Percentiles rank a stretch among this genome's conserved stretches.
Evolutionary conservation across 2,888 invertebrate species (phyloP).

Genomic region (Andrena hattorfiana): DNA sequence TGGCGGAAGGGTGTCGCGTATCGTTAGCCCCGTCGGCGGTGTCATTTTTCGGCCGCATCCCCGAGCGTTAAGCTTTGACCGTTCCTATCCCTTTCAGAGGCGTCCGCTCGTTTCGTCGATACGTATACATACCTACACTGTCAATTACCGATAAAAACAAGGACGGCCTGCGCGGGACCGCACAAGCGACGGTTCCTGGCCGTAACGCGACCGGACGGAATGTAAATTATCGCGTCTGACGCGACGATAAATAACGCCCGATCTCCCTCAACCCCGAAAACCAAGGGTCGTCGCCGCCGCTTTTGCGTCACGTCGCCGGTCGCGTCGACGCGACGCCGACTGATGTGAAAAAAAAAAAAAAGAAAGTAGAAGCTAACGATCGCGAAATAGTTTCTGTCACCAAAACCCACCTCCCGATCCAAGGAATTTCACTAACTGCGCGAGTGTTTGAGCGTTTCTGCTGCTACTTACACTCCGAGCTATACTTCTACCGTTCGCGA

Average conservation of each 20-base stretch:
- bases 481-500: not conserved
- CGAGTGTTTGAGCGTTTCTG: too few relatives aligned
- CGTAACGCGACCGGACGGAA: constrained; percentile 52
- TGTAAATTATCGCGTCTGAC: constrained; percentile 68
- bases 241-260: constrained; percentile 66
- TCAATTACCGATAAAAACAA: constrained; percentile 77
- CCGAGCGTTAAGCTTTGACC: constrained; percentile 14
- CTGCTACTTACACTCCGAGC: too few relatives aligned
- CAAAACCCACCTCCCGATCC: constrained; percentile 27
- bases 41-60: constrained; percentile 3
- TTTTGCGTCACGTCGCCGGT: not conserved
- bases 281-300: constrained; percentile 17
- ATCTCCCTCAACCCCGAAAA: constrained; percentile 43
- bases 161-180: constrained; percentile 44
- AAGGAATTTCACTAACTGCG: constrained; percentile 31
- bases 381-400: not conserved
- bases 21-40: constrained; percentile 46
- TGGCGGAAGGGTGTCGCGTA: constrained; percentile 10
- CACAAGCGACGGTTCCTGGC: constrained; percentile 41
- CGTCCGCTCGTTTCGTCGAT: constrained; percentile 46
- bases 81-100: constrained; percentile 36
- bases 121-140: constrained; percentile 59
- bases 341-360: too few relatives aligned
- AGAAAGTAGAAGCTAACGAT: constrained; percentile 32
- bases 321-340: too few relatives aligned